Base-by-base conservation (phyloP, 1,140 invertebrate genomes). In the Samia ricini region DNA sequence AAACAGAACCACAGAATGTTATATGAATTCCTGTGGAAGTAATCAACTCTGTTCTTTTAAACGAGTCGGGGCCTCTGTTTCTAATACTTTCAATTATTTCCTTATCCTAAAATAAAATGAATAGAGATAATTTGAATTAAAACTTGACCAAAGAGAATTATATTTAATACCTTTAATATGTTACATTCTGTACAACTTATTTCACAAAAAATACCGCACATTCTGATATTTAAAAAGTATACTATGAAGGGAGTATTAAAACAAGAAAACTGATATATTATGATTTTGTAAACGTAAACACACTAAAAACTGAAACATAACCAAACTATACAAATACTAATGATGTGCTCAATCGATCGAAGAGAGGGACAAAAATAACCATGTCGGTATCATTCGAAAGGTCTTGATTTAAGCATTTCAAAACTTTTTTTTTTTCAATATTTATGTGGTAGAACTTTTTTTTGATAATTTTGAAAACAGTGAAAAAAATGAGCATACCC, bases 131-230 rank as follows among this genome's bases (percentile, higher is more conserved):
- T 61, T 66, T 15, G 49, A 61, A 42, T 64, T 72, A 33, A 61
- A 61, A 69, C 75, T 52, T 68, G 66, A 18, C 10, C 7, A 21
- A 22, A 2, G 51, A 15, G 12, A 12, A 52, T 8, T 12, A 7
- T 52, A 21, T 21, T 2, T 52, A 52, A 22, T 21, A 59, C 57
- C 48, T 59, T 56, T 60, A 64, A 54, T 63, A 22, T 36, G 49
- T 26, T 33, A 15, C 18, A 55, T 51, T 64, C 66, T 22, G 18
- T 48, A 19, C 20, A 59, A 64, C 63, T 65, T 61, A 81, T 74
- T 79, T 84, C 80, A 64, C 77, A 86, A 60, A 81, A 72, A 61
- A 88, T 89, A 42, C 85, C 85, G 70, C 86, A 89, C 87, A 89
- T 89, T 56, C 15, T 24, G 57, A 48, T 5, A 23, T 4, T 22